These are phyloP conservation scores for Tetragnatha montana DNA, from an alignment of 2,888 invertebrate species.

Conservation along the genomic window DNA sequence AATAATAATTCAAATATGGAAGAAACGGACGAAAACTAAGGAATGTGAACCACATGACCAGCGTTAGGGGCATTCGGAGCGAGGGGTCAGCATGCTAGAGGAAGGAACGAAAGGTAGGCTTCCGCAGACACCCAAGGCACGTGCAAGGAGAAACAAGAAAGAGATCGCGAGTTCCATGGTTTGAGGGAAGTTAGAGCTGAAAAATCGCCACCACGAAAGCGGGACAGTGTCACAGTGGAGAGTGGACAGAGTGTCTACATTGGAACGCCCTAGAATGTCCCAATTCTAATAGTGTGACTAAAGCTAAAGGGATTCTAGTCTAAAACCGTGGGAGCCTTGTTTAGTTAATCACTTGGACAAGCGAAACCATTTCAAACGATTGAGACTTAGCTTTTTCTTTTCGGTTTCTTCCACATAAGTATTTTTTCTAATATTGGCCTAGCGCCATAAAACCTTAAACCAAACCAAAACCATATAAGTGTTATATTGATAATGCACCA, in stretches of 20 bases:
- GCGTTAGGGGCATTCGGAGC: constrained; percentile 64
- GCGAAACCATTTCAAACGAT: too few relatives aligned
- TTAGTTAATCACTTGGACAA: too few relatives aligned
- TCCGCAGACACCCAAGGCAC: constrained; percentile 68
- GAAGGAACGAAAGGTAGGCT: constrained; percentile 30
- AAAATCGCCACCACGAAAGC: constrained; percentile 67
- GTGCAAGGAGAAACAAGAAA: constrained; percentile 58
- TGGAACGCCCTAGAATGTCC: not conserved
- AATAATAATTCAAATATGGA: not conserved
- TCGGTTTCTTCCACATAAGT: too few relatives aligned
- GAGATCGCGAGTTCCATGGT: constrained; percentile 19
- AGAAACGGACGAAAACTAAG: not conserved
- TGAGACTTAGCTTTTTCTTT: too few relatives aligned
- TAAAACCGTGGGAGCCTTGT: too few relatives aligned
- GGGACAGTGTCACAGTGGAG: constrained; percentile 27
- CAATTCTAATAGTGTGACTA: too few relatives aligned
- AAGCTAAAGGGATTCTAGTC: too few relatives aligned
- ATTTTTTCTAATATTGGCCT: too few relatives aligned
- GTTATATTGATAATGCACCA: too few relatives aligned
- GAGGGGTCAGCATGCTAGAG: constrained; percentile 44
- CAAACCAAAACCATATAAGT: too few relatives aligned
- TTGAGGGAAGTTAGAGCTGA: not conserved
- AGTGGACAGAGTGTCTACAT: not conserved
- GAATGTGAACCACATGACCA: not conserved
- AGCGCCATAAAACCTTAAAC: too few relatives aligned